Base-by-base conservation (phyloP, 2,113 vertebrate species). In the Pao palembangensis region DNA sequence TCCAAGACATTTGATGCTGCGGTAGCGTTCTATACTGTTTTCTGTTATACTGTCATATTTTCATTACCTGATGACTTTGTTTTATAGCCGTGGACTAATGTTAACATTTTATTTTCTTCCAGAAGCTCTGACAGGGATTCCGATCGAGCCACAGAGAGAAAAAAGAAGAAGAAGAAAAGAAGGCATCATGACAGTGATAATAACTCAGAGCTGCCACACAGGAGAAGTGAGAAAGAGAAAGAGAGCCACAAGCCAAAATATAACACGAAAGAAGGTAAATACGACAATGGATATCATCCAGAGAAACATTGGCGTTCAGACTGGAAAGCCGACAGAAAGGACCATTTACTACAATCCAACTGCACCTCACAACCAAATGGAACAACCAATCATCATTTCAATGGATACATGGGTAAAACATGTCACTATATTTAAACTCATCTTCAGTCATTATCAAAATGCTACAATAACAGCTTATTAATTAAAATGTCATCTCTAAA, bases 161-260 rank as follows among this genome's bases (percentile, higher is more conserved):
- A 87, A 80, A 95, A 91, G 68, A 95, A 94, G 87, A 94, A 91
- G 78, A 90, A 87, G 75, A 89, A 88, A 79, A 90, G 85, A 42
- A 82, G 90, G 3, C 81, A 90, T 2, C 82, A 84, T 46, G 90
- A 82, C 43, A 61, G 70, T 0, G 89, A 89, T 71, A 64, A 82
- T 47, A 72, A 72, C 1, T 66, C 67, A 20, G 54, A 41, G 11
- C 15, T 56, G 0, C 11, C 49, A 58, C 71, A 72, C 69, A 72
- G 20, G 59, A 58, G 65, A 58, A 64, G 79, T 1, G 58, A 80
- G 41, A 67, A 80, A 34, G 67, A 88, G 71, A 70, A 65, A 59
- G 84, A 82, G 59, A 87, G 73, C 70, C 83, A 69, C 62, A 87
- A 91, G 51, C 65, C 72, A 0, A 75, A 53, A 23, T 8, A 70